Evolutionary conservation across 2,113 vertebrate species (phyloP).

Genomic region (Nothocercus nigrocapillus): DNA sequence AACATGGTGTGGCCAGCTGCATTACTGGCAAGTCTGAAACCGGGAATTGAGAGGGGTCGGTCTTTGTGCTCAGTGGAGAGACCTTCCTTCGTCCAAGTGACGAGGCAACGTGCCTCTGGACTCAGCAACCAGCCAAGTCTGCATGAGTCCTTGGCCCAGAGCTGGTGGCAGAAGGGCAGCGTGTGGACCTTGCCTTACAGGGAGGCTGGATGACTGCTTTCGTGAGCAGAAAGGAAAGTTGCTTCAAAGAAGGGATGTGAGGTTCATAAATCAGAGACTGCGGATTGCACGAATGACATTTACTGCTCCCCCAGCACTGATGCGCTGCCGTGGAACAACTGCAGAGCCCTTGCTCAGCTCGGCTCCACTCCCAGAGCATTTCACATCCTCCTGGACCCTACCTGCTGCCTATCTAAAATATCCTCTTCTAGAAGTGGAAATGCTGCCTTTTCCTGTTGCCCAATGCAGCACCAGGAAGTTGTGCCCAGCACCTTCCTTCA

Average conservation of each 20-base stretch:
- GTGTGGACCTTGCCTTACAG: background rate
- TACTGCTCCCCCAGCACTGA: background rate
- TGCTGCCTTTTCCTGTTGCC: background rate
- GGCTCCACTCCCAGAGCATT: background rate
- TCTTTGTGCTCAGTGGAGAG: background rate
- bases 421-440: fast-evolving
- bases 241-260: background rate
- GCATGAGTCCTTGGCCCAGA: too few relatives aligned
- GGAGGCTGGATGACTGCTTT: background rate
- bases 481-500: background rate
- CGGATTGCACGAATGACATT: background rate
- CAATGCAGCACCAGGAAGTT: background rate
- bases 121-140: fast-evolving
- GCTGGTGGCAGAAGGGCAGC: background rate
- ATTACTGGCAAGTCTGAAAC: background rate
- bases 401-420: background rate
- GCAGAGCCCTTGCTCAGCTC: background rate
- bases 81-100: fast-evolving
- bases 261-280: constrained; percentile 5
- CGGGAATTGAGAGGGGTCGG: background rate
- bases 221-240: background rate
- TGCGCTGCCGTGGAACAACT: background rate
- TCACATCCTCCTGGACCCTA: background rate
- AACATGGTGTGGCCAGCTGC: background rate
- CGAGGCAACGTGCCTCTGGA: fast-evolving